A percentile compares a stretch with the other conserved stretches of the same genome.
phyloP scores from a whole-genome alignment of 2,888 invertebrate genomes.

The Choristoneura rosaceana region DNA sequence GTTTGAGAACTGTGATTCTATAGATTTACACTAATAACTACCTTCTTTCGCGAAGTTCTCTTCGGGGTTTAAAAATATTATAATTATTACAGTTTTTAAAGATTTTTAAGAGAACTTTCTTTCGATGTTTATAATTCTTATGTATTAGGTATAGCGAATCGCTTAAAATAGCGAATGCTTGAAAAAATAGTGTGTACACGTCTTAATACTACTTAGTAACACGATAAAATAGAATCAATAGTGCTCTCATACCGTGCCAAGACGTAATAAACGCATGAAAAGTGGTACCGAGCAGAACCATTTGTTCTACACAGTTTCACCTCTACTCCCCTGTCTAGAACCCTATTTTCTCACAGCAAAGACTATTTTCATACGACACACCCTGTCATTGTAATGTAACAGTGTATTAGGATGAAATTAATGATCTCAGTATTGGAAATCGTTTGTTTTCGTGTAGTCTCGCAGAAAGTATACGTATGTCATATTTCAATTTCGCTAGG shows the following conservation, averaged over 20 bases:
- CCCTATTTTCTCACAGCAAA: conserved; percentile 11
- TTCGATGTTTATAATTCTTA: too few species aligned
- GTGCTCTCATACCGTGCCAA: conserved; percentile 74
- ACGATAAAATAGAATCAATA: conserved; percentile 74
- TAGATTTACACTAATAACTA: too few species aligned
- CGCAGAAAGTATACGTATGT: conserved; percentile 55
- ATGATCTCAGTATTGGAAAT: conserved; percentile 72
- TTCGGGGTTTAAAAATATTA: too few species aligned
- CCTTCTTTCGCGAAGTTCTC: too few species aligned
- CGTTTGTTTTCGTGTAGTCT: conserved; percentile 69
- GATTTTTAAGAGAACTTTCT: too few species aligned
- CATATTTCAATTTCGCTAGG: conserved; percentile 57
- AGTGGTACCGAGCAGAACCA: conserved; percentile 67
- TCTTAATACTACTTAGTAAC: conserved; percentile 63
- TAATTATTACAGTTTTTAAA: too few species aligned
- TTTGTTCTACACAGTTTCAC: conserved; percentile 58
- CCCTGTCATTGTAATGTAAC: conserved; percentile 39
- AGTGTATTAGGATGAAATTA: conserved; percentile 69
- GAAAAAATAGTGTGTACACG: conserved; percentile 46
- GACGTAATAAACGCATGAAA: conserved; percentile 78
- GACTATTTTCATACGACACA: conserved; percentile 3
- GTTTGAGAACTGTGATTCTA: too few species aligned
- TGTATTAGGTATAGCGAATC: too few species aligned
- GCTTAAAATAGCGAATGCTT: too few species aligned
- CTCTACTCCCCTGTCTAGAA: conserved; percentile 44